Evolutionary conservation across 2,797 vertebrate species (phyloP).

Genomic region (Rallus crepitans): DNA sequence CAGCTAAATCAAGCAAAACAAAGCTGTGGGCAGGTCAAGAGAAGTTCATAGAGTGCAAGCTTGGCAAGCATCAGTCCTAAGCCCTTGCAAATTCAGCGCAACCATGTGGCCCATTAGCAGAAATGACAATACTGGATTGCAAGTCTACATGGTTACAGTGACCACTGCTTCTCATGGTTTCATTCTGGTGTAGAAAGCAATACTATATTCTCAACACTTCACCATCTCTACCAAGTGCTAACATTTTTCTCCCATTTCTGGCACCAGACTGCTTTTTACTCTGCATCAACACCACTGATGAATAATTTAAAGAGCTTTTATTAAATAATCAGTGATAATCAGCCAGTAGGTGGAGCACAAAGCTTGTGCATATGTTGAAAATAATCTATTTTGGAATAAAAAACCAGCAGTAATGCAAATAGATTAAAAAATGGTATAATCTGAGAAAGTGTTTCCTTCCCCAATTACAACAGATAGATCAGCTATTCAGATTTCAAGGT

Average conservation of each 20-base stretch:
- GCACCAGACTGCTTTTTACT: neutral
- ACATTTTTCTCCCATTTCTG: neutral
- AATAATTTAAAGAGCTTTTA: neutral
- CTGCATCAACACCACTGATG: neutral
- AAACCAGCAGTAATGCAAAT: neutral
- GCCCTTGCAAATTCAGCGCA: neutral
- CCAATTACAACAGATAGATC: neutral
- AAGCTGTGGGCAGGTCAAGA: neutral
- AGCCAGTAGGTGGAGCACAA: slow-evolving; percentile 65
- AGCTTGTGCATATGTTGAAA: neutral
- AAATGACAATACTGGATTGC: neutral
- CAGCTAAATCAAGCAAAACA: neutral
- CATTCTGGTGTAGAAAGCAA: neutral
- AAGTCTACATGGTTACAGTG: neutral
- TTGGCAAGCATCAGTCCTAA: neutral
- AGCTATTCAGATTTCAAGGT: neutral
- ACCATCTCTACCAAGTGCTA: neutral
- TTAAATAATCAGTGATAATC: neutral
- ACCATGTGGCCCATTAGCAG: neutral
- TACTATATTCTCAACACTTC: neutral
- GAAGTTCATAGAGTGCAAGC: neutral
- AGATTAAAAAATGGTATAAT: neutral
- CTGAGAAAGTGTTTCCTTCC: neutral
- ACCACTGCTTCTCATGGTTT: neutral
- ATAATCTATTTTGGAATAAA: neutral